Evolutionary conservation across 2,797 vertebrate species (phyloP).

Genomic region (Loris lydekkerianus): DNA sequence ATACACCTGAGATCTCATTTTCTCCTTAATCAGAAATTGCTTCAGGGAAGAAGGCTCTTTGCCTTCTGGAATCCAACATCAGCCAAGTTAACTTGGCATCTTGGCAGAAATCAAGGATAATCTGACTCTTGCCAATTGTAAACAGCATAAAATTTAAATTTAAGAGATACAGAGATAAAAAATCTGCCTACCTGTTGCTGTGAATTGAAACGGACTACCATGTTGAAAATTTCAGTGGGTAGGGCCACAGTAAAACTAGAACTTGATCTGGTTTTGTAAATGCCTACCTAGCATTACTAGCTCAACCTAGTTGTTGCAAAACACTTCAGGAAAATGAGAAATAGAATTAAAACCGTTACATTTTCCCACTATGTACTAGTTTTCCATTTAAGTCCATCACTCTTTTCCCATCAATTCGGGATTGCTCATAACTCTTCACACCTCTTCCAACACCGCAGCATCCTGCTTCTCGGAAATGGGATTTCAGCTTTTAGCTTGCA

Average conservation of each 20-base stretch:
- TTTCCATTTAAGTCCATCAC: neutral
- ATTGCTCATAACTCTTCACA: neutral
- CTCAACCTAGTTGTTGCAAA: constrained; percentile 5
- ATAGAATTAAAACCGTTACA: constrained; percentile 53
- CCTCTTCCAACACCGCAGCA: neutral
- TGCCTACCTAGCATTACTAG: neutral
- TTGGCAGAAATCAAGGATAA: constrained; percentile 74
- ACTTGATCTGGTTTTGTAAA: constrained; percentile 12
- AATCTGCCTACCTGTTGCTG: constrained; percentile 48
- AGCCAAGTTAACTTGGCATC: constrained; percentile 66
- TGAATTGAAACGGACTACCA: constrained; percentile 26
- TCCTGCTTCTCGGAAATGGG: neutral
- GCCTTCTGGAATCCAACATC: constrained; percentile 68
- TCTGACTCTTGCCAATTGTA: constrained; percentile 60
- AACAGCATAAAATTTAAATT: constrained; percentile 70
- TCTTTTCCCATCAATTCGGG: neutral
- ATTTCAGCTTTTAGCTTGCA: constrained; percentile 33
- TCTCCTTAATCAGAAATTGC: constrained; percentile 76
- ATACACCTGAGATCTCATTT: constrained; percentile 76
- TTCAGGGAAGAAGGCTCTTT: constrained; percentile 73
- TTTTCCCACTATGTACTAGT: neutral
- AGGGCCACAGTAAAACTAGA: neutral
- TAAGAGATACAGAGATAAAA: neutral
- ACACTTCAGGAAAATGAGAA: constrained; percentile 44
- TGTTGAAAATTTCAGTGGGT: constrained; percentile 8